Evolutionary conservation across 2,113 vertebrate genomes (phyloP), one percentile per base, ranked within the genome.

Genomic region (Eulacestoma nigropectus): DNA sequence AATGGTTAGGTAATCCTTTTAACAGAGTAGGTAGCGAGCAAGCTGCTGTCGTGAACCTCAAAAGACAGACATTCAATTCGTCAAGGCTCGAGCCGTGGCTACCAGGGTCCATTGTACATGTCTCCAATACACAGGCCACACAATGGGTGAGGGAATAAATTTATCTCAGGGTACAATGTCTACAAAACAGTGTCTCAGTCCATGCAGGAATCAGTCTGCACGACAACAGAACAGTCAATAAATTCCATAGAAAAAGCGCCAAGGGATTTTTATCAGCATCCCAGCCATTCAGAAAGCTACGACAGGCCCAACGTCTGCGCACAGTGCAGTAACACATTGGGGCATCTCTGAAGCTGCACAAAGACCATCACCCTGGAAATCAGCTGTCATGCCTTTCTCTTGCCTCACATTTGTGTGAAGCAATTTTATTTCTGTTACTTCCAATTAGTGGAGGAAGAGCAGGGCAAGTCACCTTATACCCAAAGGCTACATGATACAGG

Each of bases 1-100:
- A 94, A 52, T 91, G 83, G 86, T 77, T 90, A 91, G 82, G 78
- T 72, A 96, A 97, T 95, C 95, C 95, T 94, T 92, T 92, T 77
- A 96, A 88, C 22, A 76, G 47, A 95, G 84, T 82, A 42, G 76
- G 87, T 73, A 96, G 94, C 11, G 5, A 93, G 93, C 60, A 92
- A 96, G 84, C 91, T 91, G 96, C 95, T 87, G 53, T 60, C 50
- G 37, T 57, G 62, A 82, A 91, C 82, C 87, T 89, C 73, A 25
- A 57, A 94, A 92, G 74, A 90, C 10, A 76, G 93, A 95, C 59
- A 15, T 27, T 73, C 87, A 87, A 76, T 56, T 85, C 10, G 12
- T 68, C 85, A 87, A 91, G 78, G 70, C 74, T 96, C 0, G 1
- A 95, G 77, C 63, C 18, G 5, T 27, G 53, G 47, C 80, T 57